These are phyloP conservation scores for Drosophila borborema DNA, from an alignment of 2,888 invertebrate genomes.

Conservation along the genomic window DNA sequence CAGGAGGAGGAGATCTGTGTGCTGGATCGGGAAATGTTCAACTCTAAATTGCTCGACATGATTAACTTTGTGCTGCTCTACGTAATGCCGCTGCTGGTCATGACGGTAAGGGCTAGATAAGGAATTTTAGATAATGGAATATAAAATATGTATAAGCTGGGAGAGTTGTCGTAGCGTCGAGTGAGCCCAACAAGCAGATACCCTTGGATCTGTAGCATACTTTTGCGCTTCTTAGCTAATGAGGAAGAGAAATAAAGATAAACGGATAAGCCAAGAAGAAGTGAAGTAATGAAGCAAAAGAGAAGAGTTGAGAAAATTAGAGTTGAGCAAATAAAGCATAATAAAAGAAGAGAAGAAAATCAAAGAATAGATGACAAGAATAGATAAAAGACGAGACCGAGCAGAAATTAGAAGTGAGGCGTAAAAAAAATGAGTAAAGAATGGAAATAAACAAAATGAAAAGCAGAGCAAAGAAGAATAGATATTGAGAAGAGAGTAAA, in stretches of 20 bases:
- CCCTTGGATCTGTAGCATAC: not conserved
- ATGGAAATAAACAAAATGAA: not conserved
- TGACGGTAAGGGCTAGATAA: slow-evolving; percentile 88
- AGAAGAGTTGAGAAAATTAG: not conserved
- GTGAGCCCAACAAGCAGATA: not conserved
- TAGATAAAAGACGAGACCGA: not conserved
- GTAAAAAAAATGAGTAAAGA: too few species aligned
- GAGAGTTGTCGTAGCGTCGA: not conserved
- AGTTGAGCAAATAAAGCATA: not conserved
- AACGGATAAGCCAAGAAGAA: not conserved
- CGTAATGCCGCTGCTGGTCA: slow-evolving; percentile 91
- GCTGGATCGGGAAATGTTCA: slow-evolving; percentile 90
- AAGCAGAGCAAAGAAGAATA: too few species aligned
- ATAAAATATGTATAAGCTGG: not conserved
- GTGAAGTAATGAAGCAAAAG: fast-evolving
- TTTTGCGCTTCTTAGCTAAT: not conserved
- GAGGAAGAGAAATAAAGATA: too few species aligned
- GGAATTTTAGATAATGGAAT: not conserved
- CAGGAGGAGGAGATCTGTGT: slow-evolving; percentile 88
- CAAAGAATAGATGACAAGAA: not conserved
- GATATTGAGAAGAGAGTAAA: not conserved
- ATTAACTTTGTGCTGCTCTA: slow-evolving; percentile 94
- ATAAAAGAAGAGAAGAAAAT: not conserved
- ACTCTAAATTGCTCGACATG: slow-evolving; percentile 91
- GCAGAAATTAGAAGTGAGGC: not conserved